Base-by-base conservation (phyloP, 2,888 invertebrate genomes). In the Ryuthela nishihirai region DNA sequence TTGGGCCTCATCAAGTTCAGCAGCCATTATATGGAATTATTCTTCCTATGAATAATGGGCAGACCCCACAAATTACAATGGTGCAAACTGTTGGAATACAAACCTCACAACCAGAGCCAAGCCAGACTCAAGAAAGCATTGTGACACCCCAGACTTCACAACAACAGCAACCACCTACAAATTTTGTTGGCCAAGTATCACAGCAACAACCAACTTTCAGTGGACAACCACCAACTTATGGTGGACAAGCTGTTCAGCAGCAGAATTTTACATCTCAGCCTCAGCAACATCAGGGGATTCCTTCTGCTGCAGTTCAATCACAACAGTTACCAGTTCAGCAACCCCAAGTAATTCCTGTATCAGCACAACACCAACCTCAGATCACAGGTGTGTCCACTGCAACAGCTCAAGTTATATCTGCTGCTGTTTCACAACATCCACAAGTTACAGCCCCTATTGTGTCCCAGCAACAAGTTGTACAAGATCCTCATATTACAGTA, bases 11-110 rank as follows among this genome's bases (percentile, higher is more conserved):
- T 23, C 42, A 43, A 26, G 43, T 38, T 32, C 47, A 47, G 23
- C 59, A 54, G 32, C 60, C 59, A 23, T 43, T 60, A 38, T 58
- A 58, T 42, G 58, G 58, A 34, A 60, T 63, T 43, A 53, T 55
- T 60, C 41, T 55, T 36, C 58, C 63, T n/a, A 32, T 59, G n/a
- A 54, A 48, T 29, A 58, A 53, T 54, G 49, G 54, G 26, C 58
- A 54, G 38, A 49, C 49, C 32, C 62, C 62, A 18, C 42, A 49
- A 39, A 58, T 54, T 23, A 42, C 54, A n/a, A 54, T 54, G 20
- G 47, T 58, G 36, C 49, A 18, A n/a, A 46, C 15, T 15, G 35
- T 35, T 21, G 35, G 35, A 6, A 17, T 36, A 12, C 46, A 46
- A 23, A n/a, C 35, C 9, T 12, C 36, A 10, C 18, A 15, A 9